These are phyloP conservation scores for Mactromeris polynyma DNA, from an alignment of 2,888 invertebrate genomes.

Conservation along the genomic window DNA sequence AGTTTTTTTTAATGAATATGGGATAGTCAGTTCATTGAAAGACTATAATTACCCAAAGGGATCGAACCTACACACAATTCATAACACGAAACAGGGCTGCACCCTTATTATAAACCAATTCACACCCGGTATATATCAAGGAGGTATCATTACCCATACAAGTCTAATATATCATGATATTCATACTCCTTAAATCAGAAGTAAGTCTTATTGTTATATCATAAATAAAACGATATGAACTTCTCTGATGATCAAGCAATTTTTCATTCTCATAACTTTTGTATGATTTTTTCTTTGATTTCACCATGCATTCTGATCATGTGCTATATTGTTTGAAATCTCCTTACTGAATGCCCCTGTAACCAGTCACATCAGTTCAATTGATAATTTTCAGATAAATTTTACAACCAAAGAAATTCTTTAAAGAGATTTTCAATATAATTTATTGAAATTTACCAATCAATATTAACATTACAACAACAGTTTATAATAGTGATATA, in stretches of 20 bases:
- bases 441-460: constrained; percentile 8
- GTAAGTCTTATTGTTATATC: background rate
- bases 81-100: no score
- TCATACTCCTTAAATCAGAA: background rate
- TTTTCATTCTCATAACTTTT: background rate
- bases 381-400: constrained; percentile 6
- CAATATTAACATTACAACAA: constrained; percentile 8
- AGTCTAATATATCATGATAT: background rate
- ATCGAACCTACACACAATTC: no score
- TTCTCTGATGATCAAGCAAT: background rate
- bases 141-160: background rate
- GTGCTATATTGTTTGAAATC: background rate
- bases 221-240: background rate
- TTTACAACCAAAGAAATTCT: background rate
- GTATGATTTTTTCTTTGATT: background rate
- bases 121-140: no score
- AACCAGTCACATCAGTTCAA: constrained; percentile 3
- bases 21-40: no score
- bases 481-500: background rate
- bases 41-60: no score
- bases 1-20: no score
- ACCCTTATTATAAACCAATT: no score
- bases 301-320: background rate
- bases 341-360: background rate
- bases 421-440: constrained; percentile 5